Evolutionary conservation across 2,888 invertebrate genomes (phyloP).

Genomic region (Zaprionus lineosus): DNA sequence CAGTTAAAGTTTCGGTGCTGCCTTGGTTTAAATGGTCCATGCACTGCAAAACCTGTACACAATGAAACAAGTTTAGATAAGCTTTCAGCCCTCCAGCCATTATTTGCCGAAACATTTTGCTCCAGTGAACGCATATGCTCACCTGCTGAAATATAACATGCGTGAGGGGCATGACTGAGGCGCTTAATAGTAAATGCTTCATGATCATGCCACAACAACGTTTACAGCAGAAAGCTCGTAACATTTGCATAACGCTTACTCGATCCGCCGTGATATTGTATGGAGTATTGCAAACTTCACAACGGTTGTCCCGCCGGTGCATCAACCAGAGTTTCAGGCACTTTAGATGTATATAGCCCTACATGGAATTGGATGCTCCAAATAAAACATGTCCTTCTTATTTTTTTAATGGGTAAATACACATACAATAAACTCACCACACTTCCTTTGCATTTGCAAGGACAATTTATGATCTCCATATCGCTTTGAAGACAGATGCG

Average conservation of each 20-base stretch:
- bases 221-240: constrained; percentile 73
- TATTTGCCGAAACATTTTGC: constrained; percentile 6
- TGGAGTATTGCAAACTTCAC: constrained; percentile 78
- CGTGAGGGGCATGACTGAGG: constrained; percentile 77
- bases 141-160: constrained; percentile 79
- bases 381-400: no score
- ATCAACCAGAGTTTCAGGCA: constrained; percentile 81
- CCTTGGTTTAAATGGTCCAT: constrained; percentile 79
- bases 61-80: constrained; percentile 49
- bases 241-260: constrained; percentile 63
- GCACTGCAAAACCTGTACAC: constrained; percentile 73
- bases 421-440: constrained; percentile 64
- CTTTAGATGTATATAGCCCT: constrained; percentile 80
- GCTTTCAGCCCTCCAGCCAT: constrained; percentile 9
- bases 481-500: constrained; percentile 80
- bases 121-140: constrained; percentile 24
- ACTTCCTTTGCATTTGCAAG: constrained; percentile 81
- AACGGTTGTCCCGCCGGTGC: constrained; percentile 73
- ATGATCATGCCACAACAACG: constrained; percentile 79
- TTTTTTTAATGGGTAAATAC: no score
- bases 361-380: no score
- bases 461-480: constrained; percentile 76
- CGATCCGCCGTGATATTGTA: constrained; percentile 71
- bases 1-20: constrained; percentile 62
- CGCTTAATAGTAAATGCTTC: constrained; percentile 74